Conservation (phyloP, 2,113 vertebrate species). For the Myotis brandtii region DNA sequence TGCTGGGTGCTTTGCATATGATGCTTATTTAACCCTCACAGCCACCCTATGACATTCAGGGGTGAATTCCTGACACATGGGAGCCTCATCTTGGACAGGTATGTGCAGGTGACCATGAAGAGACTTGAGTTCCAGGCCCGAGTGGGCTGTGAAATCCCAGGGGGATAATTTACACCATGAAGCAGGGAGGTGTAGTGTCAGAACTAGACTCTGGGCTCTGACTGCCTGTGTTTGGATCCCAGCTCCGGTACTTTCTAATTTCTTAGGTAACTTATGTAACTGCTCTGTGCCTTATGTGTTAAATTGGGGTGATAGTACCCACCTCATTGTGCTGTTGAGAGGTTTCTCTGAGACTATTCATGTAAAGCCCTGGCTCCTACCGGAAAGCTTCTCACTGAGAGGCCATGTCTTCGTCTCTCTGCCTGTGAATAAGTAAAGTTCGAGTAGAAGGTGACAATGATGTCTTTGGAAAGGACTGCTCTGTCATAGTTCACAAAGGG, state of each 20-base stretch:
- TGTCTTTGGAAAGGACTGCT: not conserved
- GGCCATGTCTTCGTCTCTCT: not conserved
- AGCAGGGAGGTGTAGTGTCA: not conserved
- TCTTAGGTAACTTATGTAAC: not conserved
- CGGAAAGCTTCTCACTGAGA: not conserved
- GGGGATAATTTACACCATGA: not conserved
- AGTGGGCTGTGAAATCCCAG: not conserved
- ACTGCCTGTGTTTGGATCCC: not conserved
- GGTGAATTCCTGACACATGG: not conserved
- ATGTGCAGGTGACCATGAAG: not conserved
- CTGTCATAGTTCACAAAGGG: not conserved
- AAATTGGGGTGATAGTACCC: not conserved
- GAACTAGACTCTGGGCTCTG: not conserved
- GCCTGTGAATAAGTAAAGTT: not conserved
- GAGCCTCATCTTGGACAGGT: not conserved
- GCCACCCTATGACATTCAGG: not conserved
- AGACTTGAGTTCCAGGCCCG: not conserved
- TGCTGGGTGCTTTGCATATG: not conserved
- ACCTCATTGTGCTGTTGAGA: not conserved
- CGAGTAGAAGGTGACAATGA: not conserved
- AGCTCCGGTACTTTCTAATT: not conserved
- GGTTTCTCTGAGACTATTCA: not conserved
- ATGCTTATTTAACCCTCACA: not conserved
- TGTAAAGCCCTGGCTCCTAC: not conserved
- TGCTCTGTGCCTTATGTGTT: not conserved